These are phyloP conservation scores for Lynx canadensis DNA, from an alignment of 2,113 vertebrate species.

Conservation along the genomic window DNA sequence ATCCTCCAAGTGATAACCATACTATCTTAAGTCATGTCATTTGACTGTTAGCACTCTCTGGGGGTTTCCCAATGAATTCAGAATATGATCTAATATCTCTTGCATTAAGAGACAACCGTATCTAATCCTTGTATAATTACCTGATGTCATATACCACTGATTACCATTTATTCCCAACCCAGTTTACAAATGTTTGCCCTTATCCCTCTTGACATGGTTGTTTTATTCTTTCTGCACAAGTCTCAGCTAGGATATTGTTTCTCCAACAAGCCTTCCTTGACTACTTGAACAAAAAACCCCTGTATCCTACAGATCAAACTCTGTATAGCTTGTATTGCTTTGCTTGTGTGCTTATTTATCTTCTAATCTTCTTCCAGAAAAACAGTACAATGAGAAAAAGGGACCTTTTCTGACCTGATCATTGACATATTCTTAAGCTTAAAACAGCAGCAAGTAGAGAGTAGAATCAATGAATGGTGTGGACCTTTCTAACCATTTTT, in stretches of 20 bases:
- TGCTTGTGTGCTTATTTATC: neutral
- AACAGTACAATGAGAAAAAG: neutral
- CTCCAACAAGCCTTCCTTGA: neutral
- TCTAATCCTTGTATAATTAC: neutral
- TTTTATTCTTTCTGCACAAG: neutral
- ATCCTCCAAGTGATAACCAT: neutral
- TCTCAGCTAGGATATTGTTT: neutral
- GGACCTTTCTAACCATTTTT: neutral
- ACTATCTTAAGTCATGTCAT: neutral
- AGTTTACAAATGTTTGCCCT: neutral
- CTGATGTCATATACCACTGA: neutral
- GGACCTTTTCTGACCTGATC: neutral
- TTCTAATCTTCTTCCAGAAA: neutral
- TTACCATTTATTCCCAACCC: neutral
- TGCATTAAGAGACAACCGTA: neutral
- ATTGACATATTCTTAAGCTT: neutral
- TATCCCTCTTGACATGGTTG: neutral
- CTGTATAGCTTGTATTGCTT: neutral
- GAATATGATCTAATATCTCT: neutral
- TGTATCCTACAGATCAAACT: no score
- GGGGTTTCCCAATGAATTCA: neutral
- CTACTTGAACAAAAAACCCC: neutral
- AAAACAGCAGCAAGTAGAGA: neutral
- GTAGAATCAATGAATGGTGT: neutral
- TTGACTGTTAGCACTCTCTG: neutral